Conservation (phyloP, 1,140 invertebrate species). For the Aphelenchoides besseyi region DNA sequence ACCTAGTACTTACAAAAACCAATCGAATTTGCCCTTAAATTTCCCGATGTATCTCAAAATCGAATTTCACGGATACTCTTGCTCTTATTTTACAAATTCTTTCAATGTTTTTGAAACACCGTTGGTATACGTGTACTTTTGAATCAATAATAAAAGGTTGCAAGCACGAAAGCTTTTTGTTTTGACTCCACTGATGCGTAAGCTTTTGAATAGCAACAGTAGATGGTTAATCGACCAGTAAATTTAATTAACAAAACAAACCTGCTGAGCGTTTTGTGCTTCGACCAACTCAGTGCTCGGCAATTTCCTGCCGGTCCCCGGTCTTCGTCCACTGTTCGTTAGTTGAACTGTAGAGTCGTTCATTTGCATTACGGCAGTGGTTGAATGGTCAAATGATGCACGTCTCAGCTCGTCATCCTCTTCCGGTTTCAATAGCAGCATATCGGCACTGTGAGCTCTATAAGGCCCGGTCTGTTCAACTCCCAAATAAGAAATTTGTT, state of each 20-base stretch:
- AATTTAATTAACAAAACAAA: neutral
- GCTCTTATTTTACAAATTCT: too few relatives aligned
- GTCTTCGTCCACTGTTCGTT: neutral
- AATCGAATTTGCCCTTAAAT: too few relatives aligned
- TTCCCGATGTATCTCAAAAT: too few relatives aligned
- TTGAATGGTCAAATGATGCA: slow-evolving; percentile 7
- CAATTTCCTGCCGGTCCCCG: slow-evolving; percentile 9
- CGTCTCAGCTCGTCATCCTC: slow-evolving; percentile 5
- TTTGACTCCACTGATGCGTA: too few relatives aligned
- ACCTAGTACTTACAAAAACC: too few relatives aligned
- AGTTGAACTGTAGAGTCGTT: neutral
- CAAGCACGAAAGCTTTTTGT: too few relatives aligned
- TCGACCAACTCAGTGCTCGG: neutral
- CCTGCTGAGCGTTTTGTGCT: neutral
- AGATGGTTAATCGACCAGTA: too few relatives aligned
- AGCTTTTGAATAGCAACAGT: too few relatives aligned
- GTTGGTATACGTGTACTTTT: too few relatives aligned
- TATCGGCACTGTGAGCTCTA: slow-evolving; percentile 6
- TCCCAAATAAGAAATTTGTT: neutral
- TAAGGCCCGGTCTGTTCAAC: neutral
- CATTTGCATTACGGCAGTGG: neutral
- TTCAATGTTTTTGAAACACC: too few relatives aligned
- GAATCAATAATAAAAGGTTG: too few relatives aligned
- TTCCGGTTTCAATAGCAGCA: neutral
- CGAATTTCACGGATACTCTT: too few relatives aligned